Base-by-base conservation (phyloP, 2,113 vertebrate genomes). In the Enhydra lutris region DNA sequence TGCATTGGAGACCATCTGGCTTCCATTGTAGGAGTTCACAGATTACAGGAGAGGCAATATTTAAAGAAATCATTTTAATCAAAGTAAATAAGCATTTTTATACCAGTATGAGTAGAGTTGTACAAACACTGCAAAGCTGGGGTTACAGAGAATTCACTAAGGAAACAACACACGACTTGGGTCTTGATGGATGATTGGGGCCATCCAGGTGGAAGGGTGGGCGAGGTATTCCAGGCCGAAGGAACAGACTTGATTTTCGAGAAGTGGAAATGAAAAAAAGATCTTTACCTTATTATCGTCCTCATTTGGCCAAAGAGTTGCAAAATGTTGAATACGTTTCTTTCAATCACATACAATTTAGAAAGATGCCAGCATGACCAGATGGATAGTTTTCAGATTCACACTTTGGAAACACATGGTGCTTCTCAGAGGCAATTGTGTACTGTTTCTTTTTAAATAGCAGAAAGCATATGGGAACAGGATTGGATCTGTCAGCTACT, bases 401-500 rank as follows among this genome's bases (percentile, higher is more conserved):
- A 94, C 97, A 85, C 97, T 97, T 96, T 71, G 86, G 94, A 98
- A 97, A 94, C 97, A 96, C 97, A 96, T 94, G 90, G 94, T 86
- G 45, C 73, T 93, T 90, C 88, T 97, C 88, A 31, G 92, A 97
- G 59, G 95, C 95, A 93, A 97, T 91, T 98, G 97, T 97, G 94
- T 92, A 96, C 97, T 96, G 81, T 97, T 98, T 97, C 96, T 97
- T 97, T 97, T 97, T 96, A 97, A 98, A 98, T 97, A 98, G 97
- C 97, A 98, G 95, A 96, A 97, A 98, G 93, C 98, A 98, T 98
- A 98, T 98, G 98, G 97, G 96, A 92, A 95, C 17, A 67, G 94
- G 92, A 96, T 92, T 92, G 87, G 92, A 97, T 88, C 94, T 97
- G 92, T 96, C 96, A 98, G 93, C 92, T 95, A 95, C 94, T 96